phyloP scores from a whole-genome alignment of 2,888 invertebrate species.

The Pandemis heparana region DNA sequence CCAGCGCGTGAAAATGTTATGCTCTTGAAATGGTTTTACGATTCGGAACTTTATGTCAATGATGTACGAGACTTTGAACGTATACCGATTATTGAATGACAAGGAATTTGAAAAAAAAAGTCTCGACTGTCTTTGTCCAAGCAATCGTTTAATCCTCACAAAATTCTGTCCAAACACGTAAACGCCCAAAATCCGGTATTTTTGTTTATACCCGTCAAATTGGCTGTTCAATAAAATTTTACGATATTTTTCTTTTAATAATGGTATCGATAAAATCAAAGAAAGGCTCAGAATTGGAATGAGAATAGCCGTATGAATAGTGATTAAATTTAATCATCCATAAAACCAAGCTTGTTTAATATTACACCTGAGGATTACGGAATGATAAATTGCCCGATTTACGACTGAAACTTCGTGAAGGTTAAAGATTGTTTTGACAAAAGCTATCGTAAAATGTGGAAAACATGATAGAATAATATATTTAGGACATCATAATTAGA shows the following conservation, averaged over 20 bases:
- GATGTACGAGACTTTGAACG: constrained; percentile 42
- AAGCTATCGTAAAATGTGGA: constrained; percentile 19
- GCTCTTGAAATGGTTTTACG: neutral
- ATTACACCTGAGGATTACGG: constrained; percentile 44
- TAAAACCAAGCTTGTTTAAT: constrained; percentile 56
- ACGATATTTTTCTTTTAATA: constrained; percentile 69
- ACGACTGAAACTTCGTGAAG: constrained; percentile 22
- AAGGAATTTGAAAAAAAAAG: neutral
- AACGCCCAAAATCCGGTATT: constrained; percentile 49
- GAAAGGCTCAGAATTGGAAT: constrained; percentile 48
- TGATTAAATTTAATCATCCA: constrained; percentile 65
- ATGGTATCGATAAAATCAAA: constrained; percentile 63
- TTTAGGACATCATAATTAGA: constrained; percentile 5
- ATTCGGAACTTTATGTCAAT: constrained; percentile 37
- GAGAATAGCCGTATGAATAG: constrained; percentile 48
- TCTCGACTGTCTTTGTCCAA: constrained; percentile 56
- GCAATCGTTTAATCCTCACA: constrained; percentile 65
- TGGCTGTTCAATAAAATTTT: constrained; percentile 65
- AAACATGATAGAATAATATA: constrained; percentile 11
- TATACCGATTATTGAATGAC: neutral
- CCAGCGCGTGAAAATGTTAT: constrained; percentile 9
- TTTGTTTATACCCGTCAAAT: constrained; percentile 53
- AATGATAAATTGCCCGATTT: constrained; percentile 35
- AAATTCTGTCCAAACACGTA: constrained; percentile 63
- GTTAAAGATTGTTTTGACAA: constrained; percentile 15